Base-by-base conservation (phyloP, 1,140 invertebrate genomes). In the Lepidurus packardi region DNA sequence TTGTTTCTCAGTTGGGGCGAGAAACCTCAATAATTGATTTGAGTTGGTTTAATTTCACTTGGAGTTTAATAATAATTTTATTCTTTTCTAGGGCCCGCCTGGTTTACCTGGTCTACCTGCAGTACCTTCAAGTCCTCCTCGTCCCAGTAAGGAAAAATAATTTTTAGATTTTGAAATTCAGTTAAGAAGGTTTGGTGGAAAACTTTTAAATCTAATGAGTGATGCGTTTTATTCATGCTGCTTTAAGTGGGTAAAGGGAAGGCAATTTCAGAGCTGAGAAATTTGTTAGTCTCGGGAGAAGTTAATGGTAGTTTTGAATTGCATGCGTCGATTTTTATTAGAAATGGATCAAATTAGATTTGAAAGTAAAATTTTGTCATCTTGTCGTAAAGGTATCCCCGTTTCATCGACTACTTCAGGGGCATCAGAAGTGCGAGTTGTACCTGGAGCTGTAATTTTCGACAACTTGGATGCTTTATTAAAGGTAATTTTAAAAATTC, bases 381-480 rank as follows among this genome's bases (percentile, higher is more conserved):
- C 3, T 34, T 34, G 34, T 34, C 34, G 34, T 34, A 34, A 65
- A 65, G 53, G 53, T 65, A 13, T 65, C 6, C 53, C 53, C 53
- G 21, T 65, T 65, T 65, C 53, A 21, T 16, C 8, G 21, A 43
- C 13, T 9, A 41, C 10, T 24, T 81, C n/a, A 82, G 82, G 43
- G 34, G 86, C 87, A 81, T 83, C 81, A 79, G 84, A 86, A 81
- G 87, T 86, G 34, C 89, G 87, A 83, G 88, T 91, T 34, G 89
- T 92, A 76, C 91, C 91, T 13, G 92, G 92, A 79, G 92, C 93
- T 73, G 90, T 93, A 24, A 91, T 92, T 76, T 94, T 93, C 84
- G 90, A 91, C 83, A 92, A 93, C 81, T 90, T 90, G 44, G 90
- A 92, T 83, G 89, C 91, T 80, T 92, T 94, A 92, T 89, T 90